Percentiles rank a stretch among this genome's conserved stretches.
Evolutionary conservation across 2,888 invertebrate genomes (phyloP).

Genomic region (Tenthredo scrophulariae): DNA sequence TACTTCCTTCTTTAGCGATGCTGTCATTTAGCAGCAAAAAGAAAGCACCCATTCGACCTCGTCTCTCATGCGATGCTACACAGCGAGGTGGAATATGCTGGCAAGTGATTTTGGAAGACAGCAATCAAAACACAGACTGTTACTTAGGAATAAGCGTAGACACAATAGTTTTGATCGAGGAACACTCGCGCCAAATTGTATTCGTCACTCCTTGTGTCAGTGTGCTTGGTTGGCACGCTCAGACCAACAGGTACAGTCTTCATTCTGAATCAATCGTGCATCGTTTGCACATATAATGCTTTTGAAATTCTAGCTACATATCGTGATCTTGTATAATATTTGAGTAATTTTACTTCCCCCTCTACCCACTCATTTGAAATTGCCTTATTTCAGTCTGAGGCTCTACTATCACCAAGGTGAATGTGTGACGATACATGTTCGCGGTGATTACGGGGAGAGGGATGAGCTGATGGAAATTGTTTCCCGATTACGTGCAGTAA

Average conservation of each 20-base stretch:
- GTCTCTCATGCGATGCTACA: constrained; percentile 86
- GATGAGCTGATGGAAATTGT: constrained; percentile 88
- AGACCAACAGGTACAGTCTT: constrained; percentile 79
- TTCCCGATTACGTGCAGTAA: constrained; percentile 89
- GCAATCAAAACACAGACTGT: constrained; percentile 86
- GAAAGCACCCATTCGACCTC: constrained; percentile 87
- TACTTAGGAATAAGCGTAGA: constrained; percentile 93
- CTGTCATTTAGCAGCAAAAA: constrained; percentile 89
- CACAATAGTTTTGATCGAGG: constrained; percentile 92
- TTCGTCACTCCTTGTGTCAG: constrained; percentile 92
- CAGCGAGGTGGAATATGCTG: constrained; percentile 91
- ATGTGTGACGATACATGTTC: constrained; percentile 90
- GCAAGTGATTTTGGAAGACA: constrained; percentile 88
- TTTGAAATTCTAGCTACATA: neutral
- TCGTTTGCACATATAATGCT: no score
- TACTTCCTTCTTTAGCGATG: constrained; percentile 81
- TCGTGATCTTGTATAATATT: neutral
- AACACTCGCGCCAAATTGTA: constrained; percentile 89
- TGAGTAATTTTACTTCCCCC: neutral
- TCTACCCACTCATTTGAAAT: constrained; percentile 39
- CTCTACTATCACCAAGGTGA: constrained; percentile 97
- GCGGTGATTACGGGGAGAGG: constrained; percentile 84
- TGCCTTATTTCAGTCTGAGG: constrained; percentile 81
- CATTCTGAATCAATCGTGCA: neutral
- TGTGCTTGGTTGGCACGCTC: constrained; percentile 87